Percentiles rank a stretch among this genome's conserved stretches.
These are phyloP conservation scores for Trachelus iudaicus DNA, from an alignment of 2,888 invertebrate species.

Conservation along the genomic window DNA sequence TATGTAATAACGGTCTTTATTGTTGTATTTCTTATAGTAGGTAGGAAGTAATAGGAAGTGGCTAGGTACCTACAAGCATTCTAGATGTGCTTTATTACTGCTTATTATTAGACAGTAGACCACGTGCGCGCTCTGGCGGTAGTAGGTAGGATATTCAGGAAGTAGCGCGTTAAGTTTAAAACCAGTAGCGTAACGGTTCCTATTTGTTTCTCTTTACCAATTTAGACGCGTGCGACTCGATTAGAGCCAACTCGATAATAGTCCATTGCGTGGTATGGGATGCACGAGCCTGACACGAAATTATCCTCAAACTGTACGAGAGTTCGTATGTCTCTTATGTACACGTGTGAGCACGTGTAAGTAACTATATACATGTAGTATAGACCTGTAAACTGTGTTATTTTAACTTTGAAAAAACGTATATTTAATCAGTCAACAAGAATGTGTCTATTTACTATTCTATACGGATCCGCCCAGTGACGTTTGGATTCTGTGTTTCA, in stretches of 20 bases:
- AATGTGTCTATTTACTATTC: background rate
- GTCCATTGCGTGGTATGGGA: conserved; percentile 19
- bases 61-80: background rate
- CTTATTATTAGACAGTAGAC: conserved; percentile 27
- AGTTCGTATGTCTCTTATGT: background rate
- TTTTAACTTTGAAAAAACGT: background rate
- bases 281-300: background rate
- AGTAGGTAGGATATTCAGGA: background rate
- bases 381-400: background rate
- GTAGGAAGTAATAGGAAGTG: background rate
- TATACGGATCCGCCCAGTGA: background rate
- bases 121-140: conserved; percentile 8
- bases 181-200: conserved; percentile 30
- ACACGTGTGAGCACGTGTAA: background rate
- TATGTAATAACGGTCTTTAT: background rate
- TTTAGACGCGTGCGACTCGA: conserved; percentile 43
- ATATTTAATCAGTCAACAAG: background rate
- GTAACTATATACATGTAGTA: too few species aligned
- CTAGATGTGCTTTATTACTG: conserved; percentile 9
- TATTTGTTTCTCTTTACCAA: conserved; percentile 37
- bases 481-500: background rate
- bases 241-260: conserved; percentile 45
- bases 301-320: background rate
- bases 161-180: conserved; percentile 10
- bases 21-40: background rate